Evolutionary conservation across 1,140 invertebrate species (phyloP).

Genomic region (Orussus abietinus): DNA sequence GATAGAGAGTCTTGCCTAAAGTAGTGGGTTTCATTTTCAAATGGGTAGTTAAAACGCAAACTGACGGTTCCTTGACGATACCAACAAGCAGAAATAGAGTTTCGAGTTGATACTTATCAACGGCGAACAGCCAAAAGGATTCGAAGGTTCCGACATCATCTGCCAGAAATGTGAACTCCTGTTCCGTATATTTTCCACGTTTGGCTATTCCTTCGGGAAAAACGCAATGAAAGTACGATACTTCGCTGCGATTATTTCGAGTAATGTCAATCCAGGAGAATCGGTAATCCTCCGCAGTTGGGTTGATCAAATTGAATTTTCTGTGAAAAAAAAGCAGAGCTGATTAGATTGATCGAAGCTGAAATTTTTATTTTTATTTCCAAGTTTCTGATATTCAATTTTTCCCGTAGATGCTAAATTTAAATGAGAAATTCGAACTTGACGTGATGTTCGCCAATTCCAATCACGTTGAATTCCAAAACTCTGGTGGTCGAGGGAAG

Average conservation of each 20-base stretch:
- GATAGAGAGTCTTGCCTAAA: constrained; percentile 24
- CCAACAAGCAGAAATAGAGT: constrained; percentile 44
- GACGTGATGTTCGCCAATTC: constrained; percentile 35
- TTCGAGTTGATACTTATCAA: constrained; percentile 40
- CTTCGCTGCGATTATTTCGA: constrained; percentile 10
- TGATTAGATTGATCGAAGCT: constrained; percentile 1
- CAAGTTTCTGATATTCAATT: too few relatives aligned
- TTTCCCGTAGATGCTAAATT: neutral
- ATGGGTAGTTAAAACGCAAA: constrained; percentile 32
- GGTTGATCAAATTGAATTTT: constrained; percentile 43
- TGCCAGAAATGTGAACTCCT: constrained; percentile 43
- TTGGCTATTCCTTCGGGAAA: constrained; percentile 33
- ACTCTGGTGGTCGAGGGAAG: constrained; percentile 45
- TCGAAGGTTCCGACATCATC: constrained; percentile 43
- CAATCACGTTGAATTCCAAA: constrained; percentile 54
- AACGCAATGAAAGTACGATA: constrained; percentile 42
- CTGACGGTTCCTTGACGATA: constrained; percentile 40
- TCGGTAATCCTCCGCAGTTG: constrained; percentile 39
- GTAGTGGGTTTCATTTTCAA: constrained; percentile 39
- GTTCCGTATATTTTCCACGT: constrained; percentile 34
- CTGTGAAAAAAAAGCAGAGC: constrained; percentile 23
- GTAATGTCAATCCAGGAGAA: constrained; percentile 38
- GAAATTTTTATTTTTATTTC: constrained; percentile 1
- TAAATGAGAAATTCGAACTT: constrained; percentile 20
- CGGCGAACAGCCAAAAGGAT: constrained; percentile 47